These are phyloP conservation scores for Macrobrachium nipponense DNA, from an alignment of 1,140 invertebrate genomes.

Conservation along the genomic window DNA sequence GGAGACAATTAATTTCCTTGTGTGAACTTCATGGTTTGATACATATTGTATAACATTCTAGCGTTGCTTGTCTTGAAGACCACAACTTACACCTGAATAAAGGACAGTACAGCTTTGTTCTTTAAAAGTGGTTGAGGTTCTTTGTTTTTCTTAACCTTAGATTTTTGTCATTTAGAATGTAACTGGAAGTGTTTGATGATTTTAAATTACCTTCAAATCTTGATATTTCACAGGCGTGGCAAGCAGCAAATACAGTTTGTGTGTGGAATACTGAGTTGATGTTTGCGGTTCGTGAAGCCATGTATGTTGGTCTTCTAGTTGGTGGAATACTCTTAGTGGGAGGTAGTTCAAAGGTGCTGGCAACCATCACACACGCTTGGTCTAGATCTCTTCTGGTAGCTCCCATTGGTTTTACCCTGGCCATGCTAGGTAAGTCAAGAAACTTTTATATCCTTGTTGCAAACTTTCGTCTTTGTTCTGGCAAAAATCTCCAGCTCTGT, in stretches of 20 bases:
- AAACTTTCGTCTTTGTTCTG: too few relatives aligned
- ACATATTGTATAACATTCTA: too few relatives aligned
- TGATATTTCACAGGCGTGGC: constrained; percentile 32
- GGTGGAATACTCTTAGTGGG: constrained; percentile 45
- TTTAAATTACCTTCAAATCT: background rate
- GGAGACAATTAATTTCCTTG: too few relatives aligned
- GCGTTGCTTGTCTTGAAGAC: too few relatives aligned
- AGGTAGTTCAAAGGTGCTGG: constrained; percentile 10
- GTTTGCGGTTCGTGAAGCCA: constrained; percentile 15
- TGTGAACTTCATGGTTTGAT: too few relatives aligned
- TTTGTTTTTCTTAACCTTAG: background rate
- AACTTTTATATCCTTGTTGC: too few relatives aligned
- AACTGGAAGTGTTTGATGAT: background rate
- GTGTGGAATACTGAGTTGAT: constrained; percentile 43
- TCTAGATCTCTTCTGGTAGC: constrained; percentile 43
- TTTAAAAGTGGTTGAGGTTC: too few relatives aligned
- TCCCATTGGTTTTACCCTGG: constrained; percentile 30
- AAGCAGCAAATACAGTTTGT: constrained; percentile 39
- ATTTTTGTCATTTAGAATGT: background rate
- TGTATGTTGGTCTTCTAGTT: constrained; percentile 40
- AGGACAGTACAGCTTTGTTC: too few relatives aligned
- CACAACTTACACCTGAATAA: too few relatives aligned
- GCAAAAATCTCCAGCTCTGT: background rate
- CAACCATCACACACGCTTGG: constrained; percentile 37
- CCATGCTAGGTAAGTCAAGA: constrained; percentile 33